Conservation (phyloP, 2,797 vertebrate genomes). For the Protonibea diacanthus region DNA sequence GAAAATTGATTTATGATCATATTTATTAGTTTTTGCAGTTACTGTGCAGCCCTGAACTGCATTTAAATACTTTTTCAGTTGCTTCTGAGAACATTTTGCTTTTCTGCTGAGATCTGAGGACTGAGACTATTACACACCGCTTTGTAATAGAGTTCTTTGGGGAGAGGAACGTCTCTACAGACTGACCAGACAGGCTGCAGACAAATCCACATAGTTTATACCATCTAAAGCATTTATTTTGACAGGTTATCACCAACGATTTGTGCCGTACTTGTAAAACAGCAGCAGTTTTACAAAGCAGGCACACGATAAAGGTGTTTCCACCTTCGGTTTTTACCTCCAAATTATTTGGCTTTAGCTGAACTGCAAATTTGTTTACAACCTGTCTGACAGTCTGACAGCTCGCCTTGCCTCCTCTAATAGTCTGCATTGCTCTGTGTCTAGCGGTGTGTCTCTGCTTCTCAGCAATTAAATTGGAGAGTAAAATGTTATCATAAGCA, state of each 20-base stretch:
- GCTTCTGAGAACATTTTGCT: background rate
- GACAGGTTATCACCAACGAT: background rate
- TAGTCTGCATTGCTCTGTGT: background rate
- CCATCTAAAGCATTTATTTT: no score
- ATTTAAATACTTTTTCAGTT: no score
- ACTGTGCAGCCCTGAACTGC: background rate
- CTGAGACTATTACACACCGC: background rate
- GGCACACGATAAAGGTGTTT: background rate
- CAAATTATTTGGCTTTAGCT: background rate
- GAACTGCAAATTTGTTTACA: conserved; percentile 5
- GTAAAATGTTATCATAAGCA: background rate
- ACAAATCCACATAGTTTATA: background rate
- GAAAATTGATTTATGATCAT: no score
- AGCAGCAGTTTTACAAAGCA: background rate
- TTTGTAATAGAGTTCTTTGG: background rate
- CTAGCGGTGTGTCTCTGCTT: background rate
- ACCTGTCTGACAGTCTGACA: background rate
- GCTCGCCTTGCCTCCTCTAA: background rate
- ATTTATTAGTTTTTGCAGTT: no score
- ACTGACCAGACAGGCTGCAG: background rate
- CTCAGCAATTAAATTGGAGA: background rate
- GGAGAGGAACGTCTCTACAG: background rate
- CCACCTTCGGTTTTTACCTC: background rate
- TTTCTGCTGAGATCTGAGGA: no score
- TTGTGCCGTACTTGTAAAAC: background rate